phyloP scores from a whole-genome alignment of 1,140 invertebrate species.

The Caenorhabditis briggsae region DNA sequence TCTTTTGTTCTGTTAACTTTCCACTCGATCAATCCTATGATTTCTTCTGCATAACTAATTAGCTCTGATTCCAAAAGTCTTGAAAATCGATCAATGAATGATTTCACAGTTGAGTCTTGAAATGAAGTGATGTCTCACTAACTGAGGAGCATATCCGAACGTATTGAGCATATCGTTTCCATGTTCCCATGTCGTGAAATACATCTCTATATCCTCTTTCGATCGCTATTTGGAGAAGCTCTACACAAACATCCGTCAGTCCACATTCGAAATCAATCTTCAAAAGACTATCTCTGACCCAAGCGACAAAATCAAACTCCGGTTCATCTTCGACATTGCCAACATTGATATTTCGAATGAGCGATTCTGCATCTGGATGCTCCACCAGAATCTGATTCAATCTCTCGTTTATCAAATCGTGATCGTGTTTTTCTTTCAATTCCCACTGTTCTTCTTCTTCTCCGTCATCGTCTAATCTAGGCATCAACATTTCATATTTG shows the following conservation, averaged over 20 bases:
- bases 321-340: background rate
- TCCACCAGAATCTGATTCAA: background rate
- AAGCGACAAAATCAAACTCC: background rate
- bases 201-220: constrained; percentile 9
- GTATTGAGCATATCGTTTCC: constrained; percentile 19
- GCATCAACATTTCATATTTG: constrained; percentile 47
- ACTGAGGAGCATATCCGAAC: constrained; percentile 42
- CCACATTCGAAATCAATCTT: constrained; percentile 53
- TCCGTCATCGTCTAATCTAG: background rate
- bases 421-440: background rate
- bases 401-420: background rate
- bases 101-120: background rate
- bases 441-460: constrained; percentile 19
- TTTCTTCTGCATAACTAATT: background rate
- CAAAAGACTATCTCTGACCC: constrained; percentile 8
- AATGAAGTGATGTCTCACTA: constrained; percentile 43
- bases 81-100: constrained; percentile 6
- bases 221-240: constrained; percentile 17
- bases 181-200: constrained; percentile 9
- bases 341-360: constrained; percentile 23
- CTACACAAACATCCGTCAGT: constrained; percentile 1
- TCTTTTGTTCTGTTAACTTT: background rate
- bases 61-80: background rate
- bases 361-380: background rate
- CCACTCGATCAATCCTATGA: constrained; percentile 27